These are phyloP conservation scores for Argyrosomus japonicus DNA, from an alignment of 2,113 vertebrate species.

Conservation along the genomic window DNA sequence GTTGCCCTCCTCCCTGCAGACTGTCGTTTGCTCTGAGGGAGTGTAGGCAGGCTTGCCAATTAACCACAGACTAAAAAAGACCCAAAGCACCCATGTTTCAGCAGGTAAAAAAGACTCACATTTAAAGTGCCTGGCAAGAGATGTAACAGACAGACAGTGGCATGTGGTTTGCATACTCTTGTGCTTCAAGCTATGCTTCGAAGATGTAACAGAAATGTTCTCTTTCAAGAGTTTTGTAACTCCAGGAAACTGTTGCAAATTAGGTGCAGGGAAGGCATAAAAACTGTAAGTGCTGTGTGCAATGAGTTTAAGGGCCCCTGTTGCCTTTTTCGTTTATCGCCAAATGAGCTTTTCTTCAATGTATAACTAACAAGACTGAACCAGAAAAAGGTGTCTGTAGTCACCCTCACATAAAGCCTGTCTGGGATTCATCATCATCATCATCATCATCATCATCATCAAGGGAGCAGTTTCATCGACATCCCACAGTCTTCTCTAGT, in stretches of 20 bases:
- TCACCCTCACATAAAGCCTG: constrained; percentile 1
- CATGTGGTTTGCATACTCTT: constrained; percentile 41
- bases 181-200: constrained; percentile 50
- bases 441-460: constrained; percentile 32
- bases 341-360: constrained; percentile 31
- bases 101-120: constrained; percentile 65
- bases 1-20: constrained; percentile 65
- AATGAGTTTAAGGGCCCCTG: background rate
- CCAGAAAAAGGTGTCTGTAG: constrained; percentile 7
- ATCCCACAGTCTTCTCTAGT: constrained; percentile 1
- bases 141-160: constrained; percentile 48
- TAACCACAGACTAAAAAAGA: constrained; percentile 71
- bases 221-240: constrained; percentile 70
- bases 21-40: constrained; percentile 62
- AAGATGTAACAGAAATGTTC: constrained; percentile 58
- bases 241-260: constrained; percentile 67
- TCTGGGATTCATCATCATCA: constrained; percentile 36
- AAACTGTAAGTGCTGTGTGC: constrained; percentile 23
- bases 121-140: constrained; percentile 65
- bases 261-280: constrained; percentile 34
- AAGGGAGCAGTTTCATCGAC: constrained; percentile 28
- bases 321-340: constrained; percentile 4
- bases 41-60: constrained; percentile 73
- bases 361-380: constrained; percentile 1
- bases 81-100: constrained; percentile 55